Conservation (phyloP, 2,113 vertebrate species). For the Vicugna pacos region DNA sequence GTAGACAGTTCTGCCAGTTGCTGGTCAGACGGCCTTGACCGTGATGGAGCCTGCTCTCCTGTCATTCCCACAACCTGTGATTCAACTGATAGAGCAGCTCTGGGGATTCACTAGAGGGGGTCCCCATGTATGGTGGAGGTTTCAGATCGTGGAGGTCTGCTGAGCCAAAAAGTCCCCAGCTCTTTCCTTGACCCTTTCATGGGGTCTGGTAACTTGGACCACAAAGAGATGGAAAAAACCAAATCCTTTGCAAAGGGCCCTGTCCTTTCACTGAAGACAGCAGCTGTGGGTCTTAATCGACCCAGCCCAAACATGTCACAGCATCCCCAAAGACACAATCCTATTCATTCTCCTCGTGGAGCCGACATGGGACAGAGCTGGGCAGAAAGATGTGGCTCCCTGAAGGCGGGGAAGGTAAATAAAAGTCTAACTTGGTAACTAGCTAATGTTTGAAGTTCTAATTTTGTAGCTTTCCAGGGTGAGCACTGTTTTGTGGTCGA, state of each 20-base stretch:
- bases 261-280: slow-evolving; percentile 66
- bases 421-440: slow-evolving; percentile 74
- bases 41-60: background rate
- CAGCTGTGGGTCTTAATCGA: slow-evolving; percentile 30
- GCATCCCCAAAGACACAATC: background rate
- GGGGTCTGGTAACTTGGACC: slow-evolving; percentile 50
- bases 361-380: background rate
- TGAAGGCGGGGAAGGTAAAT: slow-evolving; percentile 60
- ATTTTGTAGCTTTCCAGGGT: slow-evolving; percentile 70
- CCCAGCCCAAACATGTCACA: slow-evolving; percentile 59
- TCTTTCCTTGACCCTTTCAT: background rate
- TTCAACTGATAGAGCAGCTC: background rate
- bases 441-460: slow-evolving; percentile 66
- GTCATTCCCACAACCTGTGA: background rate
- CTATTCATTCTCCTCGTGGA: background rate
- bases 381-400: slow-evolving; percentile 33
- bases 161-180: background rate
- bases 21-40: background rate
- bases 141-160: background rate
- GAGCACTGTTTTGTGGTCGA: background rate
- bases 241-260: slow-evolving; percentile 39
- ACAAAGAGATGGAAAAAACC: slow-evolving; percentile 65
- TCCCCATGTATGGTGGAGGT: background rate
- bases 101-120: background rate
- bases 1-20: background rate